Evolutionary conservation across 2,888 invertebrate genomes (phyloP).

Genomic region (Xestobium rufovillosum): DNA sequence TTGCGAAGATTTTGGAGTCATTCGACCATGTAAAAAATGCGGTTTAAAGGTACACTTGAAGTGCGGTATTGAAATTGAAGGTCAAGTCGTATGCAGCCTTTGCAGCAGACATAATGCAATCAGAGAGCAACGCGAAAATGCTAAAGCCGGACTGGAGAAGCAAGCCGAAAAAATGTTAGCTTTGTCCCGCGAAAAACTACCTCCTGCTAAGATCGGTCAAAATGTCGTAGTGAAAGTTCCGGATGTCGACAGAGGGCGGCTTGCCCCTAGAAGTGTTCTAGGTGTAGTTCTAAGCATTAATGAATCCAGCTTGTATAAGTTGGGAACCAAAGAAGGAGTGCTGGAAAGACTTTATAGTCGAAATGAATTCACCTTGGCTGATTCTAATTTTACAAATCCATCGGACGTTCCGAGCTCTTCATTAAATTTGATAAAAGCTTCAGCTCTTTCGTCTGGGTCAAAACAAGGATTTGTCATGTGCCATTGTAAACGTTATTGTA

Average conservation of each 20-base stretch:
- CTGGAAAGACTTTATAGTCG: too few relatives aligned
- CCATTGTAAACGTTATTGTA: too few relatives aligned
- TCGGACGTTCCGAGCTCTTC: too few relatives aligned
- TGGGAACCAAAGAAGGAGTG: too few relatives aligned
- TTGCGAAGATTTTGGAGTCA: constrained; percentile 9
- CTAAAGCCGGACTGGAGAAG: constrained; percentile 6
- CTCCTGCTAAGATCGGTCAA: constrained; percentile 6
- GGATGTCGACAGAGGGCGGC: constrained; percentile 6
- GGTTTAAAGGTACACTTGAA: constrained; percentile 15
- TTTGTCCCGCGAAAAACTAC: constrained; percentile 7
- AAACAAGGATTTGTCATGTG: too few relatives aligned
- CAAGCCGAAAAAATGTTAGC: constrained; percentile 4
- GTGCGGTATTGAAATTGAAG: constrained; percentile 12
- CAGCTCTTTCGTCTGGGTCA: too few relatives aligned
- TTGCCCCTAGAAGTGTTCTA: constrained; percentile 6
- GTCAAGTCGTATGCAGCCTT: constrained; percentile 2
- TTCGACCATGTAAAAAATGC: constrained; percentile 12
- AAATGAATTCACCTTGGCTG: too few relatives aligned
- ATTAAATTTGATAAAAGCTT: too few relatives aligned
- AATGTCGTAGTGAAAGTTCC: constrained; percentile 4
- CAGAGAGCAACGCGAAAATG: constrained; percentile 7
- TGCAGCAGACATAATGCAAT: constrained; percentile 1
- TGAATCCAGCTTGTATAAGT: constrained; percentile 1
- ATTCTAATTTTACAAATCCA: too few relatives aligned
- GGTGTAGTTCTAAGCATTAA: constrained; percentile 2